phyloP scores from a whole-genome alignment of 2,113 vertebrate genomes.

The Polypterus bichir region DNA sequence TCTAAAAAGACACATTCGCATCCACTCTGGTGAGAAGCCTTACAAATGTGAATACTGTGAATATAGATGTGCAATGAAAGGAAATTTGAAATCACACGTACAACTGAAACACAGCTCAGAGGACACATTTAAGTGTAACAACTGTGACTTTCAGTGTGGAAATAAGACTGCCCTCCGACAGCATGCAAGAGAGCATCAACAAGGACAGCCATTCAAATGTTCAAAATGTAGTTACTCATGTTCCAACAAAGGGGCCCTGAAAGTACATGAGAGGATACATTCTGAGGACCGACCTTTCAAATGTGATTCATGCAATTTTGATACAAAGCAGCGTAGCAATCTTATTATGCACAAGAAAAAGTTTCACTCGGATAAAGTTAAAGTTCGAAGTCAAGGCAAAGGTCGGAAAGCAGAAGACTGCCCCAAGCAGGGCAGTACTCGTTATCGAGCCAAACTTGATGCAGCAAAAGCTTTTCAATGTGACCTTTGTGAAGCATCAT shows the following conservation, averaged over 20 bases:
- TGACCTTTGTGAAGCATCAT: slow-evolving; percentile 69
- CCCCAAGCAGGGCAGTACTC: slow-evolving; percentile 45
- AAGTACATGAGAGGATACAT: slow-evolving; percentile 79
- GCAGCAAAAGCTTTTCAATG: slow-evolving; percentile 79
- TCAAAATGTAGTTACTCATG: slow-evolving; percentile 81
- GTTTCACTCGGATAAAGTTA: slow-evolving; percentile 57
- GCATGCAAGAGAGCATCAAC: slow-evolving; percentile 73
- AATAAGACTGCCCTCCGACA: slow-evolving; percentile 76
- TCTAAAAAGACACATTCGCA: slow-evolving; percentile 85
- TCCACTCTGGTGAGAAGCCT: slow-evolving; percentile 93
- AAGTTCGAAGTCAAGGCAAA: slow-evolving; percentile 25
- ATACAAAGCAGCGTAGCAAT: slow-evolving; percentile 90
- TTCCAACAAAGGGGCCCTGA: slow-evolving; percentile 79
- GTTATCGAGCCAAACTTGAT: slow-evolving; percentile 74
- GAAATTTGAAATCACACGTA: slow-evolving; percentile 88
- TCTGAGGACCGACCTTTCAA: slow-evolving; percentile 83
- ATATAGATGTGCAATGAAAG: slow-evolving; percentile 95
- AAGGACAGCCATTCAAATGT: slow-evolving; percentile 72
- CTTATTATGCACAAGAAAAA: slow-evolving; percentile 81
- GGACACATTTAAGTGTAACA: slow-evolving; percentile 62
- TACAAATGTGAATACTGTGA: slow-evolving; percentile 91
- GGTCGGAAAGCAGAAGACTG: slow-evolving; percentile 39
- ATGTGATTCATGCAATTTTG: slow-evolving; percentile 72
- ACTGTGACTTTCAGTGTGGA: slow-evolving; percentile 80
- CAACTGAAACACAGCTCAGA: slow-evolving; percentile 78